These are phyloP conservation scores for Himalopsyche tibetana DNA, from an alignment of 2,888 invertebrate genomes.

Conservation along the genomic window DNA sequence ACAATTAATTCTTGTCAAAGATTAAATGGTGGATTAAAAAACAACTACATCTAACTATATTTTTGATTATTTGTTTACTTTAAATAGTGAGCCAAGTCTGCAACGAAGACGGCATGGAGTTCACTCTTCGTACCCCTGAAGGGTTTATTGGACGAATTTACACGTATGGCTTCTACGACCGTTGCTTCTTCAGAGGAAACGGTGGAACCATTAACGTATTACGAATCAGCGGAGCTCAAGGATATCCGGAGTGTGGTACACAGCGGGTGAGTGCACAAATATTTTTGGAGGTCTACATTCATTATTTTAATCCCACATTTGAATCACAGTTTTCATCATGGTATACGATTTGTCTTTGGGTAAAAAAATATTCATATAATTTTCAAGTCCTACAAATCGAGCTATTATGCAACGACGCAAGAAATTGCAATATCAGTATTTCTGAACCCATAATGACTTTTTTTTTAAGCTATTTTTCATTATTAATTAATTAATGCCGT, in stretches of 20 bases:
- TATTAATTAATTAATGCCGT: too few relatives aligned
- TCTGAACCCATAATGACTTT: too few relatives aligned
- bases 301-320: neutral
- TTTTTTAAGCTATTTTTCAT: too few relatives aligned
- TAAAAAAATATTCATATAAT: too few relatives aligned
- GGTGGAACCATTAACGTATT: slow-evolving; percentile 90
- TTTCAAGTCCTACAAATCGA: too few relatives aligned
- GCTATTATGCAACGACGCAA: too few relatives aligned
- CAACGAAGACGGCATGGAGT: slow-evolving; percentile 96
- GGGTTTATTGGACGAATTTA: slow-evolving; percentile 94
- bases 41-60: neutral
- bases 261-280: slow-evolving; percentile 79
- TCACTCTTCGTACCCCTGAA: slow-evolving; percentile 91
- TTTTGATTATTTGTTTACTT: slow-evolving; percentile 51
- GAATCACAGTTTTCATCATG: too few relatives aligned
- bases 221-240: slow-evolving; percentile 91
- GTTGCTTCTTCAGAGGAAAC: slow-evolving; percentile 93
- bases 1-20: neutral
- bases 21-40: neutral
- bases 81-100: slow-evolving; percentile 90
- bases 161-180: slow-evolving; percentile 93
- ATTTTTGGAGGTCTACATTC: neutral
- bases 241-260: slow-evolving; percentile 96
- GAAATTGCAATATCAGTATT: too few relatives aligned
- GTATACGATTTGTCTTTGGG: neutral